Conservation (phyloP, 2,888 invertebrate species). For the Aphodius granarius region DNA sequence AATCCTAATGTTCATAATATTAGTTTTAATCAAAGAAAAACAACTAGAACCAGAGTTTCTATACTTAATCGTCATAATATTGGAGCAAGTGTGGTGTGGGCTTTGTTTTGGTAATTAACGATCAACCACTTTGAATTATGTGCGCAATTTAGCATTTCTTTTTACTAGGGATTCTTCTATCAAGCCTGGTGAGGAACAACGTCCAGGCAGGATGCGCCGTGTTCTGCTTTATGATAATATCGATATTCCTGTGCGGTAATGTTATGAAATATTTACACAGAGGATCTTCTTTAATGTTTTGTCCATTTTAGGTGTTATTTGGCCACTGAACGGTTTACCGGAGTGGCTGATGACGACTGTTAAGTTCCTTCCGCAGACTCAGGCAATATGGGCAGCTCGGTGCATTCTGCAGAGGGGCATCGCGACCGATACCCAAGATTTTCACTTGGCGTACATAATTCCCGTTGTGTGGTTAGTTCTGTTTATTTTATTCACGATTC, state of each 20-base stretch:
- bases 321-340: conserved; percentile 73
- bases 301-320: conserved; percentile 59
- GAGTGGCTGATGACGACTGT: conserved; percentile 62
- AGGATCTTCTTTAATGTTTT: neutral
- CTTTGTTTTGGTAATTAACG: conserved; percentile 30
- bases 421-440: conserved; percentile 63
- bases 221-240: conserved; percentile 24
- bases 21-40: conserved; percentile 24
- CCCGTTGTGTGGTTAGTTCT: conserved; percentile 59
- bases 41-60: conserved; percentile 5
- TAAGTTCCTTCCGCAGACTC: conserved; percentile 71
- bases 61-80: conserved; percentile 21
- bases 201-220: conserved; percentile 26
- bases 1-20: conserved; percentile 23
- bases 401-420: conserved; percentile 73
- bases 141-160: neutral
- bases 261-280: neutral
- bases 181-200: conserved; percentile 20
- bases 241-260: conserved; percentile 32
- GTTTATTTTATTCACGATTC: conserved; percentile 22
- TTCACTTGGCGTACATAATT: conserved; percentile 72
- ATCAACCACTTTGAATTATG: neutral
- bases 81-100: conserved; percentile 32
- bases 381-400: conserved; percentile 72
- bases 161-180: conserved; percentile 28